phyloP scores from a whole-genome alignment of 1,140 invertebrate species.

The Heliconius eleuchia region DNA sequence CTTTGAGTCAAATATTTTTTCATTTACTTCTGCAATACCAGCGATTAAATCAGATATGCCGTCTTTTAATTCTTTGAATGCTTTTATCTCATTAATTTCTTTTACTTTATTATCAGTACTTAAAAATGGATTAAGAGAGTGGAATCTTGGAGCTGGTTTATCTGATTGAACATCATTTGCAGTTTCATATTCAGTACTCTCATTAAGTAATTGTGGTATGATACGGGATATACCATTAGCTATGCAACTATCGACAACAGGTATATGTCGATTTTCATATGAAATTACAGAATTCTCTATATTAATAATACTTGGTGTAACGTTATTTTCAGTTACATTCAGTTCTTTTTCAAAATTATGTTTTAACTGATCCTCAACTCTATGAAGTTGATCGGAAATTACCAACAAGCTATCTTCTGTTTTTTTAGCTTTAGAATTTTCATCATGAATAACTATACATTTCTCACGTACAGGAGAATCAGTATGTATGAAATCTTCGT shows the following conservation, averaged over 20 bases:
- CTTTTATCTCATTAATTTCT: constrained; percentile 77
- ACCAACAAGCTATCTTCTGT: constrained; percentile 78
- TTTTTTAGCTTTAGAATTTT: constrained; percentile 62
- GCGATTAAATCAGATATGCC: constrained; percentile 78
- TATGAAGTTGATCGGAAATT: constrained; percentile 77
- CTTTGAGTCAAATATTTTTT: constrained; percentile 73
- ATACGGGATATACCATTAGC: constrained; percentile 44
- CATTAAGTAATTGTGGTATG: constrained; percentile 55
- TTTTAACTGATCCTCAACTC: constrained; percentile 77
- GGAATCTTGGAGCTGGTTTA: constrained; percentile 39
- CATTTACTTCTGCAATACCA: constrained; percentile 77
- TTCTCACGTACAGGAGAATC: background rate
- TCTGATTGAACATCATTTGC: constrained; percentile 36
- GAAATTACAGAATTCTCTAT: constrained; percentile 49
- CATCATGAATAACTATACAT: constrained; percentile 32
- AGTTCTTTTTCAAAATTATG: constrained; percentile 72
- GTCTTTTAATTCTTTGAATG: constrained; percentile 79
- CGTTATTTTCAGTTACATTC: constrained; percentile 64
- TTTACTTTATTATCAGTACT: constrained; percentile 67
- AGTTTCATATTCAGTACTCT: constrained; percentile 47
- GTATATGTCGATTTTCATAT: constrained; percentile 34
- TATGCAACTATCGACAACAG: background rate
- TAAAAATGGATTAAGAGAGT: constrained; percentile 69
- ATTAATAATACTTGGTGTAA: constrained; percentile 52
- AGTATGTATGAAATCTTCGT: constrained; percentile 52